Evolutionary conservation across 2,888 invertebrate genomes (phyloP).

Genomic region (Dione vanillae): DNA sequence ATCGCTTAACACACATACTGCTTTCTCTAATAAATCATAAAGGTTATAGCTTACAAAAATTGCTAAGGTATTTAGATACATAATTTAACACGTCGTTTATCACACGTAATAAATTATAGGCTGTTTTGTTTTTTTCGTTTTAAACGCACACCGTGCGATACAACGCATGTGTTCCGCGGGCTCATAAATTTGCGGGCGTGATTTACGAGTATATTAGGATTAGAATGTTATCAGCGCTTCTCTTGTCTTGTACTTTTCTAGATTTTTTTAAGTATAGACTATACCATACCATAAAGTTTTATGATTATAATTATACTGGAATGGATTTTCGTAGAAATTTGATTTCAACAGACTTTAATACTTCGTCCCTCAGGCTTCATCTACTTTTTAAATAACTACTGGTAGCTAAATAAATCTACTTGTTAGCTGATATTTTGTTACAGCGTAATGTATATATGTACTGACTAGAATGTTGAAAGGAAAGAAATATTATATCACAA

Average conservation of each 20-base stretch:
- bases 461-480: no score
- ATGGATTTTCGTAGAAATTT: no score
- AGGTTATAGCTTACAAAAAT: conserved; percentile 16
- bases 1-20: neutral
- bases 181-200: conserved; percentile 76
- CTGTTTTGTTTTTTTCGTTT: conserved; percentile 28
- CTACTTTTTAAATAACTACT: no score
- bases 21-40: conserved; percentile 9
- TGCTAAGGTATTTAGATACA: conserved; percentile 22
- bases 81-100: conserved; percentile 27
- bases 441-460: no score
- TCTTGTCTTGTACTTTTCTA: conserved; percentile 8
- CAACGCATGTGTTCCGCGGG: conserved; percentile 71
- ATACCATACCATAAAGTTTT: no score
- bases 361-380: no score
- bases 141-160: conserved; percentile 51
- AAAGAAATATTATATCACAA: no score
- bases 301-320: no score
- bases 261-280: no score
- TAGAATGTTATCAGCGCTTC: conserved; percentile 65
- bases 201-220: conserved; percentile 80
- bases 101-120: conserved; percentile 28
- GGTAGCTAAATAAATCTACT: no score
- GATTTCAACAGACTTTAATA: no score
- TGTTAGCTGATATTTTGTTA: no score